Evolutionary conservation across 2,113 vertebrate genomes (phyloP), one percentile per base, ranked within the genome.

Genomic region (Sander vitreus): DNA sequence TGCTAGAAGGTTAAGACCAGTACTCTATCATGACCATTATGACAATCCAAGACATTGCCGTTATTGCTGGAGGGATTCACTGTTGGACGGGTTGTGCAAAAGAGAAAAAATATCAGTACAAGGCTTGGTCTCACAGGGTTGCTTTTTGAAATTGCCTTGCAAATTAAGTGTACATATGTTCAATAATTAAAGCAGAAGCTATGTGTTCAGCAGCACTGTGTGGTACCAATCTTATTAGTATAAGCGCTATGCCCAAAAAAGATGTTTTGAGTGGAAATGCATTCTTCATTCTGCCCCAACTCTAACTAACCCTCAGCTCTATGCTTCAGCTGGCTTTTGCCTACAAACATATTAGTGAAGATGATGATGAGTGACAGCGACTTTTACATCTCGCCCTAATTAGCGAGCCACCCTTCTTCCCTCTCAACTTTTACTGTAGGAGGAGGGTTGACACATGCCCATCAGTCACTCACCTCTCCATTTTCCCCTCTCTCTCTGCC

Each of bases 361-460:
- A 91, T 91, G 89, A 93, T 91, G 83, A 81, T 85, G 89, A 94
- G 74, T 89, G 89, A 93, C 93, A 90, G 89, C 58, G 81, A 85
- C 85, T 93, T 89, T 92, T 87, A 85, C 90, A 80, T 91, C 86
- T 88, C 74, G 74, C 83, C 89, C 91, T 89, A 95, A 94, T 95
- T 94, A 94, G 74, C 55, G 70, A 87, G 84, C 69, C 75, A 64
- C 67, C 78, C 81, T 62, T 83, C 27, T 76, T 66, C 58, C 72
- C 91, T 69, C 47, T 69, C 48, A 78, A 79, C 87, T 74, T 87
- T 89, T 70, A 66, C 76, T 54, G 70, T 66, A 33, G 51, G 65
- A 80, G 68, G 48, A 83, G 81, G 77, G 83, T 50, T 89, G 88
- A 93, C 91, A 92, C 84, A 86, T 84, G 88, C 73, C 89, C 87